Percentiles rank a stretch among this genome's conserved stretches.
Evolutionary conservation across 2,113 vertebrate genomes (phyloP).

Genomic region (Oryzias javanicus): DNA sequence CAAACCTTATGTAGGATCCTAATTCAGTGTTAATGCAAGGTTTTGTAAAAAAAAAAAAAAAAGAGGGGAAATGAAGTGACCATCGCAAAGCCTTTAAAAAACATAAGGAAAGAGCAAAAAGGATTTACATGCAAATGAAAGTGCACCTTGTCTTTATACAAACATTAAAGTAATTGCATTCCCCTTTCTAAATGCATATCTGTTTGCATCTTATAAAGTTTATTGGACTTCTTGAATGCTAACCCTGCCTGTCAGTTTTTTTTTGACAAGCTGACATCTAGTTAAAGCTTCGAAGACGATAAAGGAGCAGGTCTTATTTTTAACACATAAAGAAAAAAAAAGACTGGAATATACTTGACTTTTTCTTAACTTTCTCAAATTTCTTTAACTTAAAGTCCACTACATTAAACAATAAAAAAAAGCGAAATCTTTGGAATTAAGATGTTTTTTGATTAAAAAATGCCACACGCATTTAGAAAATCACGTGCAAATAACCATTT

Average conservation of each 20-base stretch:
- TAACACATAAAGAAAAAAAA: neutral
- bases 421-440: too few species aligned
- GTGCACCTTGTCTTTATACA: constrained; percentile 52
- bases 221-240: constrained; percentile 12
- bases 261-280: constrained; percentile 13
- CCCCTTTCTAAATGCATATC: constrained; percentile 34
- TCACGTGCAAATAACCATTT: too few species aligned
- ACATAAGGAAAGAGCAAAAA: constrained; percentile 25
- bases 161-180: constrained; percentile 34
- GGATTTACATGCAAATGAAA: constrained; percentile 61
- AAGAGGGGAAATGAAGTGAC: constrained; percentile 12
- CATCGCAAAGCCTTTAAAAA: neutral
- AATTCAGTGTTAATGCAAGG: constrained; percentile 13
- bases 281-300: neutral
- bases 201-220: constrained; percentile 5
- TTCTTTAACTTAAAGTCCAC: too few species aligned
- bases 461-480: too few species aligned
- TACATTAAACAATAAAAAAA: too few species aligned
- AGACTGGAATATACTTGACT: neutral
- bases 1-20: neutral
- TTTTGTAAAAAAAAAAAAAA: constrained; percentile 2
- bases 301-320: neutral
- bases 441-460: too few species aligned
- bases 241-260: neutral
- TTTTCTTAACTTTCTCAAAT: neutral